Evolutionary conservation across 1,140 invertebrate species (phyloP), one percentile per base, ranked within the genome.

Genomic region (Archivesica marissinica): DNA sequence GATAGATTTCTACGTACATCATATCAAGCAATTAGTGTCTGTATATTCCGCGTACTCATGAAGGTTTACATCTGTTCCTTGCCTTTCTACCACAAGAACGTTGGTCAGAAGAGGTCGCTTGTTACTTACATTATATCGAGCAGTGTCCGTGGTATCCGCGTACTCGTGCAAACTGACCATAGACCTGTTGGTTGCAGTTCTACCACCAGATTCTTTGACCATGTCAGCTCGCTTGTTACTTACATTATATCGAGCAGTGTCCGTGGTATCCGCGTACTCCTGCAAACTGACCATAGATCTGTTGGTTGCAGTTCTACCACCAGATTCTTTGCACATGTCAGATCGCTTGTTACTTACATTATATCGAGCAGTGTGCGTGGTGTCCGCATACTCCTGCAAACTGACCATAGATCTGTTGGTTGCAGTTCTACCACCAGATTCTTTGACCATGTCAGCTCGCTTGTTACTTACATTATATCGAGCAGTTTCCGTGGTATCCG

Each of bases 201-300:
- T 64, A 15, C 72, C 44, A 23, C 66, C 64, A 3, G 82, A 66
- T 9, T 54, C 82, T 25, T 78, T 85, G 3, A 85, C 17, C 47
- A 85, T 20, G 44, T 85, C 82, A 17, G 82, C 74, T 59, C 64
- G 15, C n/a, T n/a, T n/a, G n/a, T n/a, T 44, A 83, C 95, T 95
- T 93, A 97, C 96, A 94, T 97, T 97, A 92, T 97, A 97, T 89
- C 97, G 95, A 0, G 96, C 96, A 35, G 96, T 95, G 76, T 95
- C 94, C 11, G 95, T 94, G 28, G 95, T 95, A 41, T 95, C 93
- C 61, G 91, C 89, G 20, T 89, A 84, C 38, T 93, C 89, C 90
- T 92, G 81, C 90, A 94, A 91, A 74, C 92, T 93, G 1, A 91
- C 90, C 85, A 93, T 90, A 76, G 95, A 90, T 88, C 94, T 93